Conservation (phyloP, 2,797 vertebrate genomes). For the Scarus forsteni region DNA sequence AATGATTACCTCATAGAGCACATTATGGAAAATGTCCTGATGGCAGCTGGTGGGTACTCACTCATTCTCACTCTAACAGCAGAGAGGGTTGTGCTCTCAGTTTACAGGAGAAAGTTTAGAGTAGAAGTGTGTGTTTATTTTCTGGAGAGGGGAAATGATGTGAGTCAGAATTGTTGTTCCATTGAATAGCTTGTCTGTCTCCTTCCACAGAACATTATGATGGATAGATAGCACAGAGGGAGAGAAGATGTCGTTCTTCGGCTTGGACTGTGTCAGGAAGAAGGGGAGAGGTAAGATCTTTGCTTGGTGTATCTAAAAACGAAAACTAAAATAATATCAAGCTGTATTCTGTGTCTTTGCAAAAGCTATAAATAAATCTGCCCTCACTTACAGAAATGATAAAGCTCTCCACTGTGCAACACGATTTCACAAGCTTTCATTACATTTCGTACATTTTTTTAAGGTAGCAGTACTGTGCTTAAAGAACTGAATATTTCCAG, state of each 20-base stretch:
- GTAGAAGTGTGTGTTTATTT: background rate
- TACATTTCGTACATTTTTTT: too few relatives aligned
- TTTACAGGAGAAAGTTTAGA: constrained; percentile 10
- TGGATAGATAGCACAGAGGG: constrained; percentile 65
- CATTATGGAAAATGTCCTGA: constrained; percentile 41
- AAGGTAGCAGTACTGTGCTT: too few relatives aligned
- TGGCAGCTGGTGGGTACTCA: constrained; percentile 17
- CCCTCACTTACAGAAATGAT: too few relatives aligned
- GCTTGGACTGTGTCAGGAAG: constrained; percentile 68
- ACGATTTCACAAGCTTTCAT: background rate
- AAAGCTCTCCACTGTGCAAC: background rate
- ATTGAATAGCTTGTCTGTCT: constrained; percentile 4
- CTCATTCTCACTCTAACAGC: constrained; percentile 14
- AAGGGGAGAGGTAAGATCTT: constrained; percentile 66
- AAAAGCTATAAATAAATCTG: too few relatives aligned
- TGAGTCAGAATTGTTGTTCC: background rate
- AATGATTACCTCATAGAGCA: constrained; percentile 54
- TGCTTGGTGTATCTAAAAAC: background rate
- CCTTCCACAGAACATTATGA: constrained; percentile 49
- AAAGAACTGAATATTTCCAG: too few relatives aligned
- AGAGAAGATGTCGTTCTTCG: constrained; percentile 78
- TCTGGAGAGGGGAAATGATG: background rate
- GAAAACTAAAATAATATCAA: too few relatives aligned
- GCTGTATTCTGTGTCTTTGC: too few relatives aligned
- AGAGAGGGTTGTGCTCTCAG: background rate